These are phyloP conservation scores for Stegodyphus mimosarum DNA, from an alignment of 1,140 invertebrate species.

Conservation along the genomic window DNA sequence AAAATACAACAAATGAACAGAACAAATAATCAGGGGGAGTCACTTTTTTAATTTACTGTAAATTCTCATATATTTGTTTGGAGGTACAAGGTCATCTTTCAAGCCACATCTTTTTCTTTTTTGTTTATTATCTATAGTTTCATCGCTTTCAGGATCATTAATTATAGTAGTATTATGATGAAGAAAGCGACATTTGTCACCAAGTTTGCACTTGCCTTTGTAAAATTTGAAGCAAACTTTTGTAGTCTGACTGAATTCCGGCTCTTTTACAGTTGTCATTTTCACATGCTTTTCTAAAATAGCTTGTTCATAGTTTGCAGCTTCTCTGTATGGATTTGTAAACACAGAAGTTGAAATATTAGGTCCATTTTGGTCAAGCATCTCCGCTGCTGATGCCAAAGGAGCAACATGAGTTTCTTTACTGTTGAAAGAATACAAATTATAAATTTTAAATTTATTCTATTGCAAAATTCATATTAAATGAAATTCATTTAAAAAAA, in stretches of 20 bases:
- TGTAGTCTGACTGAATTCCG: constrained; percentile 81
- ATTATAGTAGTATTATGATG: constrained; percentile 74
- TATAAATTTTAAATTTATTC: not conserved
- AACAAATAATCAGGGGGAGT: not conserved
- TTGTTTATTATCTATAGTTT: not conserved
- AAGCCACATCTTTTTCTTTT: constrained; percentile 41
- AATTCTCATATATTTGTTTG: constrained; percentile 48
- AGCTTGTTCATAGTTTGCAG: constrained; percentile 86
- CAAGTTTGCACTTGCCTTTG: constrained; percentile 89
- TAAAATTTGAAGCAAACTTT: constrained; percentile 94
- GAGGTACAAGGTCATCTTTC: constrained; percentile 49
- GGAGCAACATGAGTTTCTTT: not conserved
- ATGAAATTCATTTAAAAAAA: too few relatives aligned
- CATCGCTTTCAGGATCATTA: constrained; percentile 3
- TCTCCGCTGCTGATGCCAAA: constrained; percentile 34
- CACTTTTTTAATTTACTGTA: constrained; percentile 22
- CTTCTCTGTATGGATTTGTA: constrained; percentile 88
- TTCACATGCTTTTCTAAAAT: constrained; percentile 93
- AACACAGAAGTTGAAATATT: constrained; percentile 77
- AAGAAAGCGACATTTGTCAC: constrained; percentile 91
- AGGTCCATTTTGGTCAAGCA: constrained; percentile 11
- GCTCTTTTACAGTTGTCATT: constrained; percentile 79
- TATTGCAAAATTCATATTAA: too few relatives aligned
- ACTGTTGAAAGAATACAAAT: not conserved
- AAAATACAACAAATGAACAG: too few relatives aligned